Evolutionary conservation across 2,113 vertebrate species (phyloP), one percentile per base, ranked within the genome.

Genomic region (Sphaerodactylus townsendi): DNA sequence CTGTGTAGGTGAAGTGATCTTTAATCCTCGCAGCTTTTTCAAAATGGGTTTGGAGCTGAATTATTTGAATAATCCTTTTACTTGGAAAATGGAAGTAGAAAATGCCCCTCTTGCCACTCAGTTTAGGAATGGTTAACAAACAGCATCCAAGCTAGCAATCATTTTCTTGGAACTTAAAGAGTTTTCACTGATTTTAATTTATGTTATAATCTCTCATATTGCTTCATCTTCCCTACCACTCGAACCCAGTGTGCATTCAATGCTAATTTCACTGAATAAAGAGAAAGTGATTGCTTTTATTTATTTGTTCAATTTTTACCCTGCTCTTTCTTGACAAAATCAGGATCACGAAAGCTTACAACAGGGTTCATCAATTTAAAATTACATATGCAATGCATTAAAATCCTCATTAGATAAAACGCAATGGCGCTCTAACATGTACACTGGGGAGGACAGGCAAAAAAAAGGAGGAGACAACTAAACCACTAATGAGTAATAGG

Each of bases 21-120:
- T 93, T 91, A 92, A 94, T 90, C 41, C 92, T 92, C 90, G 80
- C 28, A 86, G 78, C 23, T 90, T 85, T 89, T 82, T 8, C 37
- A 88, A 91, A 92, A 86, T 89, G 62, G 84, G 71, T 89, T 91
- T 91, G 46, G n/a, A 88, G 72, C 13, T 82, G 53, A 89, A 91
- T 92, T 87, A 85, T 94, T 89, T 82, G 79, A 81, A 69, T 87
- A 92, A 89, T 84, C 66, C 21, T 85, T 85, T 85, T 71, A 82
- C 62, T 56, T 83, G 59, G 75, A 91, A 94, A 90, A 83, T 39
- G 2, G 48, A 81, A 82, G 2, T 46, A 80, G 33, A 81, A n/a
- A 2, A 72, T 77, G 3, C 9, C 23, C 3, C 48, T 82, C 81
- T 87, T 84, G 69, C 44, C 41, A 65, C 8, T 65, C 64, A 0